These are phyloP conservation scores for Tylochromis polylepis DNA, from an alignment of 2,113 vertebrate genomes.

Conservation along the genomic window DNA sequence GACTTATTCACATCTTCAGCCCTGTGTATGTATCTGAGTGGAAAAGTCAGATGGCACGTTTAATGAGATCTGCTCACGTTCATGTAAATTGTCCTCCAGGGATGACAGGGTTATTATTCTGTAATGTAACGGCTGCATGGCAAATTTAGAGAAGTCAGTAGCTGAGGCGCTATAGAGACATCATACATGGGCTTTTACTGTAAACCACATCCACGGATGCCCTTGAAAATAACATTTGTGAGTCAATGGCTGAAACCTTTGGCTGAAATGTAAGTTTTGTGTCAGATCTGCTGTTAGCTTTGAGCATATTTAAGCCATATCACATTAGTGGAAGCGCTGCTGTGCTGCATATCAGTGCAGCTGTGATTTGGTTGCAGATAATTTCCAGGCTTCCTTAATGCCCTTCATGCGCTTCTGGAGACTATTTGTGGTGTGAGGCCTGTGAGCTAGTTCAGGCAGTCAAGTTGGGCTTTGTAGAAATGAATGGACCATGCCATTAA, in stretches of 20 bases:
- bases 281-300: not conserved
- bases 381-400: not conserved
- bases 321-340: not conserved
- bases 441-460: not conserved
- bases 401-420: not conserved
- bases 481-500: too few relatives aligned
- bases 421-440: not conserved
- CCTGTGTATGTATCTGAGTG: not conserved
- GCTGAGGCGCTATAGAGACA: not conserved
- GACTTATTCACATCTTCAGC: not conserved
- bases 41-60: not conserved
- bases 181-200: not conserved
- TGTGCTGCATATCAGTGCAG: not conserved
- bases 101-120: not conserved
- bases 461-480: too few relatives aligned
- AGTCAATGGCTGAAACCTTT: not conserved
- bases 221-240: not conserved
- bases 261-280: not conserved
- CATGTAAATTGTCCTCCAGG: conserved; percentile 3
- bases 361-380: not conserved
- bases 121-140: conserved; percentile 4
- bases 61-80: conserved; percentile 29
- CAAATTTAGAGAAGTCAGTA: not conserved
- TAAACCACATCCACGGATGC: not conserved
- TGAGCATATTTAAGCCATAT: not conserved